phyloP scores from a whole-genome alignment of 2,888 invertebrate species.

The Drymonia ruficornis region DNA sequence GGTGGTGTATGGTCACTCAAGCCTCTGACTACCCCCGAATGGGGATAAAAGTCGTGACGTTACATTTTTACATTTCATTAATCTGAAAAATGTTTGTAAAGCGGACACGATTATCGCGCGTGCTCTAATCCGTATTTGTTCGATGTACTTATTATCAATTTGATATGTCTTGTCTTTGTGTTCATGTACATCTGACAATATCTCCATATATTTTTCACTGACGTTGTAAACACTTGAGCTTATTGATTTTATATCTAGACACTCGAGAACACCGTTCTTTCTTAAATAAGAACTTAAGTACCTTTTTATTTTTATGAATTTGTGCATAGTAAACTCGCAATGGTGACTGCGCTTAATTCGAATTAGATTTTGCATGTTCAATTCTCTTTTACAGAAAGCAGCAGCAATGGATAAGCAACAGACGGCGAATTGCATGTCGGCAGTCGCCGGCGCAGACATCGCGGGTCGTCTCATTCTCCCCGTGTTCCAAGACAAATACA shows the following conservation, averaged over 20 bases:
- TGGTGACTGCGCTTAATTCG: not conserved
- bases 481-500: slow-evolving; percentile 85
- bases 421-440: slow-evolving; percentile 89
- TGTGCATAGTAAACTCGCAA: not conserved
- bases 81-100: not conserved
- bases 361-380: too few species aligned
- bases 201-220: not conserved
- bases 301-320: too few species aligned
- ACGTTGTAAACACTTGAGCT: not conserved
- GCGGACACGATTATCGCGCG: not conserved
- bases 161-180: not conserved
- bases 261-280: not conserved
- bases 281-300: too few species aligned
- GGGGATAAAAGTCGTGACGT: too few species aligned
- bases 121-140: slow-evolving; percentile 14
- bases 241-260: not conserved
- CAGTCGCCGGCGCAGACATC: slow-evolving; percentile 88
- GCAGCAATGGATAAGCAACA: slow-evolving; percentile 74
- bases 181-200: not conserved
- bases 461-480: slow-evolving; percentile 87
- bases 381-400: slow-evolving; percentile 59
- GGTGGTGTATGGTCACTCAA: too few species aligned
- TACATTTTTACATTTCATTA: too few species aligned
- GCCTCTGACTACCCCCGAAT: too few species aligned
- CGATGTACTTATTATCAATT: slow-evolving; percentile 16